phyloP scores from a whole-genome alignment of 2,797 vertebrate species.

The Gymnocypris eckloni region DNA sequence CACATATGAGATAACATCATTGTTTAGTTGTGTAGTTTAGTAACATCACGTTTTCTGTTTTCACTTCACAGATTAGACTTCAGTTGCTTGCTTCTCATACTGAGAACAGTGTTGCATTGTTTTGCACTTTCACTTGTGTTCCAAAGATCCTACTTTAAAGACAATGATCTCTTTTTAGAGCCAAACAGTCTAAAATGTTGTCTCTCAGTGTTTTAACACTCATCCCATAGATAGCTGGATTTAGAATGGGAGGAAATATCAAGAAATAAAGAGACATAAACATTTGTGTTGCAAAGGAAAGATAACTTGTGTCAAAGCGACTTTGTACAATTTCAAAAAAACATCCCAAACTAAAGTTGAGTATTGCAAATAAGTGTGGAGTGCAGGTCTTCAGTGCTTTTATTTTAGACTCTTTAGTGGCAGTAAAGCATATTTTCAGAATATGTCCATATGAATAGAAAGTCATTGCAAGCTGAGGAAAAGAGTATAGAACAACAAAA shows the following conservation, averaged over 20 bases:
- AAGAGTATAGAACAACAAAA: background rate
- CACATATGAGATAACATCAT: no score
- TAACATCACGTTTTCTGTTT: no score
- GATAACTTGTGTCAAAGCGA: conserved; percentile 41
- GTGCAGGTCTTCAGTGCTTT: conserved; percentile 62
- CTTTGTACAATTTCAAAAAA: conserved; percentile 60
- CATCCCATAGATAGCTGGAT: conserved; percentile 55
- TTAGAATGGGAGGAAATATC: conserved; percentile 57
- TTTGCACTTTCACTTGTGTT: no score
- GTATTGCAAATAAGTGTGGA: conserved; percentile 58
- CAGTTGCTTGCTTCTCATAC: no score
- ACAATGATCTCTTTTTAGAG: background rate
- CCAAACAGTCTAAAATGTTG: conserved; percentile 31
- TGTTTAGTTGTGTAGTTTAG: no score
- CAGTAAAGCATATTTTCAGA: conserved; percentile 50
- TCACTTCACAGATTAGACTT: no score
- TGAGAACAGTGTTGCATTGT: no score
- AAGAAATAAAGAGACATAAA: conserved; percentile 63
- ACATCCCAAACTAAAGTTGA: conserved; percentile 54
- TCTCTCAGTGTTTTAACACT: conserved; percentile 41
- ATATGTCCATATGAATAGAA: conserved; percentile 62
- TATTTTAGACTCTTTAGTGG: conserved; percentile 49
- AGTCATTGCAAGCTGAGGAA: conserved; percentile 55
- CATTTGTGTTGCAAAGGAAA: conserved; percentile 37
- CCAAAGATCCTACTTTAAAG: background rate